Evolutionary conservation across 2,888 invertebrate species (phyloP).

Genomic region (Cataglyphis rosenhaueri): DNA sequence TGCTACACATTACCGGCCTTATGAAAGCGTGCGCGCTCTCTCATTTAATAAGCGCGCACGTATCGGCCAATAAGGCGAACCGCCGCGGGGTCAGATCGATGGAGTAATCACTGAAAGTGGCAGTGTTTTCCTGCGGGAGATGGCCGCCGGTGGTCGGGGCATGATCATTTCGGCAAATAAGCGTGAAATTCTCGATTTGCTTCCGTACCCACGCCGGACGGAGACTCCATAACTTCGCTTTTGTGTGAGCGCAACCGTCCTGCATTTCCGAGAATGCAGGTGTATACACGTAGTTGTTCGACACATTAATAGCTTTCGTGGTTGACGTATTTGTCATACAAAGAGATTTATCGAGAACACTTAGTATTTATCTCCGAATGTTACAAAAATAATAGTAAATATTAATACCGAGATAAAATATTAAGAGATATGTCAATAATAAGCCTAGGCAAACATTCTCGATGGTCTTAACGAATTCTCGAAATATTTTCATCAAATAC

Average conservation of each 20-base stretch:
- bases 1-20: conserved; percentile 33
- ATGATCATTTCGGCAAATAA: conserved; percentile 76
- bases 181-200: conserved; percentile 74
- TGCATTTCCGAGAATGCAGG: conserved; percentile 29
- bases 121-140: conserved; percentile 59
- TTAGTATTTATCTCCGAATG: neutral
- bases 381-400: neutral
- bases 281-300: conserved; percentile 8
- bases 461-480: neutral
- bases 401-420: neutral
- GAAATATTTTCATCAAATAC: neutral
- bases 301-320: neutral
- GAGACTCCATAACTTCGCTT: conserved; percentile 22
- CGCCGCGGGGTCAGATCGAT: conserved; percentile 52
- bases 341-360: neutral
- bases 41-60: conserved; percentile 55
- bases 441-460: neutral
- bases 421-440: neutral
- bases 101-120: conserved; percentile 61
- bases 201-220: conserved; percentile 47
- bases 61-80: conserved; percentile 52
- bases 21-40: conserved; percentile 44
- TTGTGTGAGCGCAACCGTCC: conserved; percentile 5
- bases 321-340: neutral
- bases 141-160: conserved; percentile 30